Evolutionary conservation across 2,888 invertebrate genomes (phyloP), one percentile per base, ranked within the genome.

Genomic region (Acanthacorydalis orientalis): DNA sequence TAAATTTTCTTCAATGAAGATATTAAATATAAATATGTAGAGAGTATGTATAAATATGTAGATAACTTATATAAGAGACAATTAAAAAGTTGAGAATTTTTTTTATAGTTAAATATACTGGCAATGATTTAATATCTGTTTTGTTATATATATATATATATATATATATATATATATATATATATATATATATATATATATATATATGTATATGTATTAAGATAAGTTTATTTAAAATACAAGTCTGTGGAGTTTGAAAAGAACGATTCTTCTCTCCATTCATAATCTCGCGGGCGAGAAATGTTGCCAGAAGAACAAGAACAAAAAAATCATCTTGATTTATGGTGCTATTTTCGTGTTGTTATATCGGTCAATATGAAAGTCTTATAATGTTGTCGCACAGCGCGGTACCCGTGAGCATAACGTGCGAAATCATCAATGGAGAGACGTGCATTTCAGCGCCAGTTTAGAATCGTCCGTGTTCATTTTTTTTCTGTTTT

Each of bases 141-240:
- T 43, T 23, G 7, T 23, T 43, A 43, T 43, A 43, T 43, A 43
- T 43, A 43, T 43, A 31, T 43, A 43, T 43, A 43, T 43, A 43
- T 43, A 43, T 43, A 43, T 43, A 43, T 31, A 43, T 43, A 43
- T 43, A 43, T 43, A 43, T 43, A 43, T 43, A 43, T 43, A 43
- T 43, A 43, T 31, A 23, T 31, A 43, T 43, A 43, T 43, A 43
- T 43, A 43, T 43, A 43, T 43, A 43, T 43, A 43, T 43, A 43
- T 43, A 43, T 43, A 43, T 31, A 43, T 43, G 23, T 43, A 16
- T 43, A 4, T 23, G 23, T n/a, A n/a, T n/a, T n/a, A n/a, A n/a
- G n/a, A n/a, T n/a, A n/a, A n/a, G n/a, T 53, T 53, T 52, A 50
- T 51, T 49, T 52, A 49, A 53, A 49, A 52, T 52, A 52, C 44